Percentiles rank a stretch among this genome's conserved stretches.
phyloP scores from a whole-genome alignment of 2,888 invertebrate genomes.

The Euplagia quadripunctaria region DNA sequence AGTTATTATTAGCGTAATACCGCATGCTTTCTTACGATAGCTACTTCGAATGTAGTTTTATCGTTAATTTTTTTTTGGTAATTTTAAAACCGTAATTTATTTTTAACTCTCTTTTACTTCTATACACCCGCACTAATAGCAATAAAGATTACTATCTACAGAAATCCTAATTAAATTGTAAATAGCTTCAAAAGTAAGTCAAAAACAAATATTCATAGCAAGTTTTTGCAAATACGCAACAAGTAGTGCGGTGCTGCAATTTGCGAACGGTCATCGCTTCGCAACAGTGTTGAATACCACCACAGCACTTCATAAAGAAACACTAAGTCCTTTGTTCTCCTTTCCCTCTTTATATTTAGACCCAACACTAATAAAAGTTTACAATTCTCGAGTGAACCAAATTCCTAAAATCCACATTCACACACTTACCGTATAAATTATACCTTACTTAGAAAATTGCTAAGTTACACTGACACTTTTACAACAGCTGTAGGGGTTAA shows the following conservation, averaged over 20 bases:
- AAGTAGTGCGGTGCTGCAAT: neutral
- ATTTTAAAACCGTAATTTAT: neutral
- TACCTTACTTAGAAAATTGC: neutral
- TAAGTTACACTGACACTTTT: neutral
- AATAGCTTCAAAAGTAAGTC: neutral
- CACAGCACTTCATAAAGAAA: neutral
- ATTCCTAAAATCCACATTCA: constrained; percentile 17
- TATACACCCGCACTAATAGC: neutral
- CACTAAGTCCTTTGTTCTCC: constrained; percentile 30
- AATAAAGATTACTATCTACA: neutral
- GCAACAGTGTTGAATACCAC: constrained; percentile 20
- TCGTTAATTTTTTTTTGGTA: neutral
- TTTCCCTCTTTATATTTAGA: constrained; percentile 37
- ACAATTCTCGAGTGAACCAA: constrained; percentile 32
- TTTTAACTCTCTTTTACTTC: neutral
- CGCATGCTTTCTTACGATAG: too few species aligned
- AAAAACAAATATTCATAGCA: neutral
- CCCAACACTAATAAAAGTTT: constrained; percentile 37
- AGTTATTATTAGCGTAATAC: too few species aligned
- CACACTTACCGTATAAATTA: neutral
- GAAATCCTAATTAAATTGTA: neutral
- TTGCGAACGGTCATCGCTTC: constrained; percentile 16
- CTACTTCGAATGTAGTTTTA: too few species aligned
- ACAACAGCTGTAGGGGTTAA: too few species aligned
- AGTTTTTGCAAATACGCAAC: constrained; percentile 17